These are phyloP conservation scores for Colius striatus DNA, from an alignment of 2,113 vertebrate genomes.

Conservation along the genomic window DNA sequence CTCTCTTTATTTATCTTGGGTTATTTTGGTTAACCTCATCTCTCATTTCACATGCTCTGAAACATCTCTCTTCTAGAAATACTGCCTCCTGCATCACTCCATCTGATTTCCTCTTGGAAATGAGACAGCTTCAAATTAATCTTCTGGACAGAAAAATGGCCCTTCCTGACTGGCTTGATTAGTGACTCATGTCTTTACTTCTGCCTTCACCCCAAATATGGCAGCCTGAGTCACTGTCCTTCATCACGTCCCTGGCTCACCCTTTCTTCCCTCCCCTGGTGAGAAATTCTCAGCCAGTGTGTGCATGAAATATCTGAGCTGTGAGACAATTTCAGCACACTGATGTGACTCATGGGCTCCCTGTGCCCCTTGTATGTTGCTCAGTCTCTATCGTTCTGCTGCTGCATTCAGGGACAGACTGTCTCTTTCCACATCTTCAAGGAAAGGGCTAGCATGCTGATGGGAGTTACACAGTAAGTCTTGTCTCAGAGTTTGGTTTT, in stretches of 20 bases:
- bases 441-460: not conserved
- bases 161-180: not conserved
- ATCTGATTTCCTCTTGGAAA: constrained; percentile 43
- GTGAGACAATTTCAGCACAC: not conserved
- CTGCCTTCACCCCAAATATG: not conserved
- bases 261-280: not conserved
- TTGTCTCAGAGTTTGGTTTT: not conserved
- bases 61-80: not conserved
- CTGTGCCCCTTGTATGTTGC: fast-evolving
- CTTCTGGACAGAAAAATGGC: not conserved
- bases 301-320: not conserved
- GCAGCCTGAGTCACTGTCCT: constrained; percentile 39
- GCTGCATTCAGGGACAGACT: not conserved
- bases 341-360: not conserved
- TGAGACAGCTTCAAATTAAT: constrained; percentile 29
- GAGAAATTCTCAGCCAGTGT: constrained; percentile 40
- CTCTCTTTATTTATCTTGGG: not conserved
- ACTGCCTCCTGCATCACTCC: not conserved
- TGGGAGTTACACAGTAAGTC: not conserved
- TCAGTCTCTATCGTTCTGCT: not conserved
- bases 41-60: not conserved
- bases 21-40: not conserved
- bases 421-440: not conserved
- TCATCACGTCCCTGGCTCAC: not conserved
- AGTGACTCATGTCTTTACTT: constrained; percentile 56